Conservation (phyloP, 2,113 vertebrate genomes). For the Anhinga anhinga region DNA sequence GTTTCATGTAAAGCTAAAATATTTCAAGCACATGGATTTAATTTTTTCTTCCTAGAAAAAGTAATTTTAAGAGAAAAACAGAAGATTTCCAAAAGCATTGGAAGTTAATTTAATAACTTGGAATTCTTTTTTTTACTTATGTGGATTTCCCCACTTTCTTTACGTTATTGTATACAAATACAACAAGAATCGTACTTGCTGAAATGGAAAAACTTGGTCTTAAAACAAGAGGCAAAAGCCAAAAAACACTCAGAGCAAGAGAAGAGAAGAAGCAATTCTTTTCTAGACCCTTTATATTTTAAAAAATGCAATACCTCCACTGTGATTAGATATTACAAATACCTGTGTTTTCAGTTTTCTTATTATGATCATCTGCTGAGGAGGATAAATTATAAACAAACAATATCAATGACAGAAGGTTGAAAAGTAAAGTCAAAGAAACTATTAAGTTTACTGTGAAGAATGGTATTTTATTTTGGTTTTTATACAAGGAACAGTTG, state of each 20-base stretch:
- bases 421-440: background rate
- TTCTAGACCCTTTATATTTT: background rate
- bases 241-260: background rate
- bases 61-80: background rate
- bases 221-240: background rate
- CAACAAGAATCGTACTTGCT: background rate
- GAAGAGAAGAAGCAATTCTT: background rate
- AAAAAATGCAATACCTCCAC: background rate
- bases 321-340: background rate
- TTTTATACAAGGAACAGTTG: background rate
- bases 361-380: background rate
- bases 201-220: background rate
- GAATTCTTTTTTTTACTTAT: background rate
- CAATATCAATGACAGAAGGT: background rate
- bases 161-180: background rate
- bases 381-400: background rate
- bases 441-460: background rate
- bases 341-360: background rate
- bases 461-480: background rate
- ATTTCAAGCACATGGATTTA: background rate
- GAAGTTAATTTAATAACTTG: background rate
- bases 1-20: background rate
- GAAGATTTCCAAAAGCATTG: background rate
- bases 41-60: background rate
- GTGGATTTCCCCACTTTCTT: background rate